A percentile compares a stretch with the other conserved stretches of the same genome.
Evolutionary conservation across 2,888 invertebrate genomes (phyloP).

Genomic region (Amitus sp.): DNA sequence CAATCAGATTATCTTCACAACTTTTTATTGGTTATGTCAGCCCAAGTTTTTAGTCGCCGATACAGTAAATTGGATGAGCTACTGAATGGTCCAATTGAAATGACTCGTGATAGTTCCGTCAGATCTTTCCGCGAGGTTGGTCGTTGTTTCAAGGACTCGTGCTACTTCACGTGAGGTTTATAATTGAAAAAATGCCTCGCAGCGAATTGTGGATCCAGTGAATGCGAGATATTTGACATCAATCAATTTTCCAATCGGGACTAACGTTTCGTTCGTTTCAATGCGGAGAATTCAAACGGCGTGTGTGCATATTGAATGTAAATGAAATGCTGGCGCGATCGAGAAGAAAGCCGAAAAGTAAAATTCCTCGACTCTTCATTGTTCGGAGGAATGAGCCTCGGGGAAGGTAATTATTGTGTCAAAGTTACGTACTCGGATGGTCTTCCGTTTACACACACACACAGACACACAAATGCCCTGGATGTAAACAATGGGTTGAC

Average conservation of each 20-base stretch:
- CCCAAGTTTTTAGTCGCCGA: no score
- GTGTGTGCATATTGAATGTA: no score
- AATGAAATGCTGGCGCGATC: no score
- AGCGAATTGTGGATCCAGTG: not conserved
- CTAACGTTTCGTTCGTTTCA: no score
- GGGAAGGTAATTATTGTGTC: constrained; percentile 54
- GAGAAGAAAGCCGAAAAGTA: not conserved
- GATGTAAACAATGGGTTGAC: constrained; percentile 51
- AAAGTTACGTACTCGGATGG: constrained; percentile 59
- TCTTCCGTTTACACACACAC: constrained; percentile 57
- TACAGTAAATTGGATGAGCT: no score
- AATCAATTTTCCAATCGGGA: no score
- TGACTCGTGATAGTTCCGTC: no score
- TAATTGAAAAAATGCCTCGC: not conserved
- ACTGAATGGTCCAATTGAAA: no score
- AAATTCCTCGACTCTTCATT: not conserved
- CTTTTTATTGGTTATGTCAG: no score
- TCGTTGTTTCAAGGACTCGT: not conserved
- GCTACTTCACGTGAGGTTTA: not conserved
- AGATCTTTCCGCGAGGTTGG: not conserved
- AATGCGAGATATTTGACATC: not conserved
- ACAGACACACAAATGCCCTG: constrained; percentile 48
- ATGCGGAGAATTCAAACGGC: no score
- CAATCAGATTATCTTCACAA: no score
- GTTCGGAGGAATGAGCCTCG: constrained; percentile 10